Conservation (phyloP, 1,140 invertebrate genomes). For the Lerema accius region DNA sequence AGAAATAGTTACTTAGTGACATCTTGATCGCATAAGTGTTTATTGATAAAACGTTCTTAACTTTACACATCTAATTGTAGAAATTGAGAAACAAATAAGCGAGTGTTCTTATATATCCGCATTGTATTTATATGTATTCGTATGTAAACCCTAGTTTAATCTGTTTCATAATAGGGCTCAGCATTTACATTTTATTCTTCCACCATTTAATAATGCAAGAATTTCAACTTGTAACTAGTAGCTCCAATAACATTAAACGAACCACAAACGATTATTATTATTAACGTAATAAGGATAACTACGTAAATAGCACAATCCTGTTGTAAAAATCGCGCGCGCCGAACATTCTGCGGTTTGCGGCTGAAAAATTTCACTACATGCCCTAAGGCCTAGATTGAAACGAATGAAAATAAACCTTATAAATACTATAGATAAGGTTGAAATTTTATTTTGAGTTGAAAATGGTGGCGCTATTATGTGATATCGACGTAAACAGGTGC, state of each 20-base stretch:
- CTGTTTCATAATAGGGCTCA: background rate
- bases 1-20: no score
- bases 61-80: no score
- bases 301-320: slow-evolving; percentile 15
- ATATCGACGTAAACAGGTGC: slow-evolving; percentile 62
- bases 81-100: no score
- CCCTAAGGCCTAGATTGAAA: slow-evolving; percentile 2
- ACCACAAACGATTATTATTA: slow-evolving; percentile 15
- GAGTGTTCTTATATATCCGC: no score
- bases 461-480: slow-evolving; percentile 47
- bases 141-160: no score
- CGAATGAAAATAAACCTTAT: slow-evolving; percentile 28
- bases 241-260: background rate
- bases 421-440: background rate
- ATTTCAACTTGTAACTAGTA: background rate
- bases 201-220: background rate
- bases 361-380: slow-evolving; percentile 47
- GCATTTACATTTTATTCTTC: background rate
- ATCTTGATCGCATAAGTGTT: no score
- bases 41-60: no score
- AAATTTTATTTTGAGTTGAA: slow-evolving; percentile 16
- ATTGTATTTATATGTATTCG: no score
- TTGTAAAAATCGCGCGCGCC: slow-evolving; percentile 43
- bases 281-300: slow-evolving; percentile 19
- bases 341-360: slow-evolving; percentile 63